Percentiles rank a stretch among this genome's conserved stretches.
Conservation (phyloP, 1,140 invertebrate genomes). For the Onthophagus taurus region DNA sequence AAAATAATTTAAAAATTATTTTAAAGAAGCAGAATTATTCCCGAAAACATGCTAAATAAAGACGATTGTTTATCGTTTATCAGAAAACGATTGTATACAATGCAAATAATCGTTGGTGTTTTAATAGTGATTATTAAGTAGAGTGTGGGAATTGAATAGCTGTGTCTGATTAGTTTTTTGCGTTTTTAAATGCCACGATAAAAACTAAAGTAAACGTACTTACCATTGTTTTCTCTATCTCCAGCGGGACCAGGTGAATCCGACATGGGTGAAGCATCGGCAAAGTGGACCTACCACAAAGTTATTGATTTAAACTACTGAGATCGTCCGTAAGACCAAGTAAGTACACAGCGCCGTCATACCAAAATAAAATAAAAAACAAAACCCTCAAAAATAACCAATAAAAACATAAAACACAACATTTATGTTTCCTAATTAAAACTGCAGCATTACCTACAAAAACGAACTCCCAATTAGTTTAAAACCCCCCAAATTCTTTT, state of each 20-base stretch:
- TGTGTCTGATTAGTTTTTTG: no score
- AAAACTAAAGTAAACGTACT: slow-evolving; percentile 6
- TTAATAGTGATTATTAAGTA: no score
- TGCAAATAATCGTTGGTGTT: no score
- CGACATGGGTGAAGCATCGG: slow-evolving; percentile 45
- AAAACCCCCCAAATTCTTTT: no score
- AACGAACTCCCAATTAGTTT: background rate
- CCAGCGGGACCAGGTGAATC: slow-evolving; percentile 29
- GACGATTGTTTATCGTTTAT: no score
- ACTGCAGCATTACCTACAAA: background rate
- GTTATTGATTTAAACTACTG: slow-evolving; percentile 21
- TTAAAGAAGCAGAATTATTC: no score
- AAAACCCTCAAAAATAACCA: background rate
- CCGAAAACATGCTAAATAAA: no score
- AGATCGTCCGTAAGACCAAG: slow-evolving; percentile 3
- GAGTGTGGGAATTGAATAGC: no score
- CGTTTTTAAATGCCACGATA: no score
- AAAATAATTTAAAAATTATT: no score
- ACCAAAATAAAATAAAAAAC: background rate
- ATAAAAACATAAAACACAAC: background rate
- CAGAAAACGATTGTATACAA: no score
- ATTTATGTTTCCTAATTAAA: background rate
- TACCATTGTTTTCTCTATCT: slow-evolving; percentile 33
- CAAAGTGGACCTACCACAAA: slow-evolving; percentile 46
- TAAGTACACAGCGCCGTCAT: background rate